Evolutionary conservation across 1,140 invertebrate genomes (phyloP).

Genomic region (Drosophila neocordata): DNA sequence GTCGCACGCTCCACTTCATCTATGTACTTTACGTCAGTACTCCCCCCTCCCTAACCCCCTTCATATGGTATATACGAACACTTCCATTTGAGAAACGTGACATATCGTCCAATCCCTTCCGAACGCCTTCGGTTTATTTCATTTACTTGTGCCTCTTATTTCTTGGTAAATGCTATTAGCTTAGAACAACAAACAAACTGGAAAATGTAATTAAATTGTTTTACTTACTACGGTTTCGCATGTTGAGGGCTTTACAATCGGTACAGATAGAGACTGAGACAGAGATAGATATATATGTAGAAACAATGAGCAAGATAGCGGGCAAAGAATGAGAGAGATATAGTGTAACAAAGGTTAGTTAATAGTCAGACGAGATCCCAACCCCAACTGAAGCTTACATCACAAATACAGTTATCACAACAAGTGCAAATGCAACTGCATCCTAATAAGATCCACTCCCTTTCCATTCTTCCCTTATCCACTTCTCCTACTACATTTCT

Average conservation of each 20-base stretch:
- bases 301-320: background rate
- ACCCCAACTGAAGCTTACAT: slow-evolving; percentile 41
- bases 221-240: slow-evolving; percentile 76
- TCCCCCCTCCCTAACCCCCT: slow-evolving; percentile 19
- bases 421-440: slow-evolving; percentile 28
- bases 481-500: background rate
- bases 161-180: slow-evolving; percentile 65
- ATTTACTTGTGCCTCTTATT: slow-evolving; percentile 8
- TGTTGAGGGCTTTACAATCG: slow-evolving; percentile 11
- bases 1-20: slow-evolving; percentile 40
- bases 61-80: background rate
- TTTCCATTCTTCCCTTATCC: background rate
- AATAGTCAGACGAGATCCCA: slow-evolving; percentile 9
- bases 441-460: slow-evolving; percentile 30
- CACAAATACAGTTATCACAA: slow-evolving; percentile 46
- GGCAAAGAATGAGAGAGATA: slow-evolving; percentile 34
- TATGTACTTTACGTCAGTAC: slow-evolving; percentile 8
- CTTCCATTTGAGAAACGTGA: slow-evolving; percentile 36
- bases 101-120: slow-evolving; percentile 39
- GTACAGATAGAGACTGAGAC: background rate
- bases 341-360: slow-evolving; percentile 52
- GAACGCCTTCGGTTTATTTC: slow-evolving; percentile 22
- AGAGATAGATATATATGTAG: too few species aligned
- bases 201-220: slow-evolving; percentile 78
- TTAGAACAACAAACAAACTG: slow-evolving; percentile 51